Conservation (phyloP, 2,113 vertebrate species). For the Panurus biarmicus region DNA sequence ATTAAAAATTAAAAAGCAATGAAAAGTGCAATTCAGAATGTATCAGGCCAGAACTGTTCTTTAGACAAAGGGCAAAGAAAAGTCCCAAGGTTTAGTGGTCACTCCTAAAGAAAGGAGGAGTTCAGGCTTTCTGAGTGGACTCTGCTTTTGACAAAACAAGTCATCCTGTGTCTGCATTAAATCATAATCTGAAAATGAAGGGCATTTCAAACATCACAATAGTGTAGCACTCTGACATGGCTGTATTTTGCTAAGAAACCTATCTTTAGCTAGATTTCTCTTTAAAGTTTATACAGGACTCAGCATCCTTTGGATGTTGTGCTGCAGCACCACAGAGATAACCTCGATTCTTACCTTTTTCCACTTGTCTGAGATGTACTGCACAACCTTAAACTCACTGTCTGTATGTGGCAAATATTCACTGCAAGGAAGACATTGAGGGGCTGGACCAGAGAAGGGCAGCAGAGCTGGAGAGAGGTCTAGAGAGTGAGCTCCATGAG, state of each 20-base stretch:
- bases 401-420: background rate
- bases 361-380: background rate
- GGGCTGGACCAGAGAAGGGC: background rate
- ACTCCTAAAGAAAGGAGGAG: background rate
- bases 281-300: background rate
- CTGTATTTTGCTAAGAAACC: background rate
- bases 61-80: background rate
- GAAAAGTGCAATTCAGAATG: background rate
- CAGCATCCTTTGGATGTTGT: background rate
- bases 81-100: background rate
- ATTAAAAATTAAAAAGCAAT: background rate
- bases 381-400: background rate
- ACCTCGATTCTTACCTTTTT: background rate
- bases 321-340: background rate
- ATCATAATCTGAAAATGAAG: constrained; percentile 24
- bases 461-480: background rate
- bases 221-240: background rate
- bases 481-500: background rate
- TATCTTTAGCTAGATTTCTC: background rate
- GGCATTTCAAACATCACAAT: constrained; percentile 22
- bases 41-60: background rate
- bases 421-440: background rate
- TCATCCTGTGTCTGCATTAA: background rate
- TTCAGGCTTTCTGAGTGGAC: background rate
- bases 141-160: background rate